Evolutionary conservation across 64 coral and sea anemone species (phyloP).

Genomic region (Astreopora myriophthalma): DNA sequence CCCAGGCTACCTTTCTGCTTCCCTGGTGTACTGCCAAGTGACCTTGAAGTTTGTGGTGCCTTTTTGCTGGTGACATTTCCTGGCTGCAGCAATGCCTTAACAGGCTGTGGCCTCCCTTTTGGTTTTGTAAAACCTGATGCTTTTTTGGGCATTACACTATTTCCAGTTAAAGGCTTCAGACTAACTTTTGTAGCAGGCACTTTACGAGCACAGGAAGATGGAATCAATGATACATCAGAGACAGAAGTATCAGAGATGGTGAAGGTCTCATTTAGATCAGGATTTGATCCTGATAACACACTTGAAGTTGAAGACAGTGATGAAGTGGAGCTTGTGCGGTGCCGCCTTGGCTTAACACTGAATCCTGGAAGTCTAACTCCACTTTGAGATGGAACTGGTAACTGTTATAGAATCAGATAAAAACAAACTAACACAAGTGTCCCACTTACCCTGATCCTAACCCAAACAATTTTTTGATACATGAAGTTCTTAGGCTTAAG

Average conservation of each 20-base stretch:
- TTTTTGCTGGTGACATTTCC: background rate
- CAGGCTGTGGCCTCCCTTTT: slow-evolving; percentile 22
- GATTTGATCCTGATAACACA: slow-evolving; percentile 26
- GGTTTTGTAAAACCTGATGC: background rate
- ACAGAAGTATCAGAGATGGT: background rate
- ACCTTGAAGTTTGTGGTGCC: background rate
- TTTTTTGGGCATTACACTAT: background rate
- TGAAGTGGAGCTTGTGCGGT: slow-evolving; percentile 56
- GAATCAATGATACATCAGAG: background rate
- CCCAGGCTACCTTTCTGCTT: background rate
- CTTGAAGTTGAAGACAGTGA: slow-evolving; percentile 50
- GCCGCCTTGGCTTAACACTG: background rate
- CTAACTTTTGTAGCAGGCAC: slow-evolving; percentile 5
- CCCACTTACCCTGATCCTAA: no score
- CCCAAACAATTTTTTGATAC: no score
- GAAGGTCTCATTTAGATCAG: slow-evolving; percentile 63
- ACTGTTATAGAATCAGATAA: background rate
- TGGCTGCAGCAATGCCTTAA: slow-evolving; percentile 7
- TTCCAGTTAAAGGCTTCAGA: slow-evolving; percentile 21
- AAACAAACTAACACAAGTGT: background rate
- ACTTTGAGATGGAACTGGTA: slow-evolving; percentile 39
- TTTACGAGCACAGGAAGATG: slow-evolving; percentile 2
- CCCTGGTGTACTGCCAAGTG: background rate
- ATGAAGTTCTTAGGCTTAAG: no score
- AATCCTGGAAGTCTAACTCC: slow-evolving; percentile 61